phyloP scores from a whole-genome alignment of 1,140 invertebrate genomes.

The Sesamia nonagrioides region DNA sequence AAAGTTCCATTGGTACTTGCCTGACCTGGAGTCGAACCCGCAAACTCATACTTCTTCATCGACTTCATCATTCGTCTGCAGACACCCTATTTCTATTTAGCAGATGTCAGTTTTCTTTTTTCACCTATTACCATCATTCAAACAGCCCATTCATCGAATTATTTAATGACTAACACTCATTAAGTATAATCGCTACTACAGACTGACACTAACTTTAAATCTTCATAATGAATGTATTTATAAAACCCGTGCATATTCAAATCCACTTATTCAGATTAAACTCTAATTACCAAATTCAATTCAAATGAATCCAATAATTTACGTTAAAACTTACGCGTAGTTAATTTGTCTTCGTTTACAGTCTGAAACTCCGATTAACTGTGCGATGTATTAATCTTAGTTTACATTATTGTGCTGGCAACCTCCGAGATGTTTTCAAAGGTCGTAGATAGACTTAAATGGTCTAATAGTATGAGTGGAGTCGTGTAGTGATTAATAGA shows the following conservation, averaged over 20 bases:
- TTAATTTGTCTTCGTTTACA: conserved; percentile 44
- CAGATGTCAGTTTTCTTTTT: no score
- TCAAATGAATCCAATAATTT: background rate
- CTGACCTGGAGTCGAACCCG: no score
- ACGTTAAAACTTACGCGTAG: conserved; percentile 1
- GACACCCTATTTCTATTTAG: no score
- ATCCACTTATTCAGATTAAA: background rate
- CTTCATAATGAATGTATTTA: no score
- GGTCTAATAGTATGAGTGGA: conserved; percentile 1
- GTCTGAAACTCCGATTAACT: conserved; percentile 32
- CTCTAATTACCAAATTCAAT: conserved; percentile 24
- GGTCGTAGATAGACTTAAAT: conserved; percentile 26
- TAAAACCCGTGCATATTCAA: conserved; percentile 1
- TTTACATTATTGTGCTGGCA: conserved; percentile 33
- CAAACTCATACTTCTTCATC: no score
- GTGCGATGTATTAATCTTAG: conserved; percentile 36
- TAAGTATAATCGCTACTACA: background rate
- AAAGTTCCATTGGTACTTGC: no score
- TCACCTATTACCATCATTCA: no score
- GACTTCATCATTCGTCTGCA: no score
- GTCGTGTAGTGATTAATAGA: conserved; percentile 1
- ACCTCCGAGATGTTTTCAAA: background rate
- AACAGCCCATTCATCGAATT: no score
- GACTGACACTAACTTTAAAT: background rate
- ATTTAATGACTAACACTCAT: no score